Evolutionary conservation across 2,113 vertebrate species (phyloP), one percentile per base, ranked within the genome.

Genomic region (Tachysurus fulvidraco): DNA sequence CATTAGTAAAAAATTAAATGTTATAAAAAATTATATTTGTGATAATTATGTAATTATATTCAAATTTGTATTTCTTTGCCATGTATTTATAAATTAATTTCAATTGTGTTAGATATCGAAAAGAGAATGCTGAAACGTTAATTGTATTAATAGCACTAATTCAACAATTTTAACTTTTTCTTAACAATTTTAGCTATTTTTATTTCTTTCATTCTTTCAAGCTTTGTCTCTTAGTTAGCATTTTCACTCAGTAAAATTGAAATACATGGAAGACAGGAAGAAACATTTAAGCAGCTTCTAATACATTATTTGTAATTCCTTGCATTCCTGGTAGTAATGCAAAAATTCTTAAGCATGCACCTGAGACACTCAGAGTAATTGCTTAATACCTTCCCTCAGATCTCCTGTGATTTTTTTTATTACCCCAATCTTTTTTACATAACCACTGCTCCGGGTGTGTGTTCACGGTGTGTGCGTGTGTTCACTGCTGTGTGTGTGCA

Each of bases 401-500:
- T 95, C 92, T 93, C 92, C 92, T 90, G 91, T 90, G 91, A 92
- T 93, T 94, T 93, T 94, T 94, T 94, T 95, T 71, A 98, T 98
- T 97, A 97, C 96, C 96, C 97, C 95, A 99, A 97, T 96, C 96
- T 97, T 99, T 97, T 98, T 97, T 98, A 98, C 97, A 98, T 98
- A 98, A 98, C 96, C 96, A 96, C 97, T 98, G n/a, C n/a, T n/a
- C n/a, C n/a, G n/a, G n/a, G n/a, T n/a, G n/a, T n/a, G n/a, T n/a
- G n/a, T n/a, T n/a, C n/a, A n/a, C n/a, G n/a, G n/a, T n/a, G n/a
- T n/a, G n/a, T n/a, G n/a, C n/a, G n/a, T n/a, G n/a, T n/a, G n/a
- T n/a, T n/a, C n/a, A n/a, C n/a, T n/a, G n/a, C n/a, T n/a, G n/a
- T n/a, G n/a, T n/a, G n/a, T n/a, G n/a, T n/a, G n/a, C n/a, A n/a